These are phyloP conservation scores for Mirounga angustirostris DNA, from an alignment of 2,113 vertebrate species.

Conservation along the genomic window DNA sequence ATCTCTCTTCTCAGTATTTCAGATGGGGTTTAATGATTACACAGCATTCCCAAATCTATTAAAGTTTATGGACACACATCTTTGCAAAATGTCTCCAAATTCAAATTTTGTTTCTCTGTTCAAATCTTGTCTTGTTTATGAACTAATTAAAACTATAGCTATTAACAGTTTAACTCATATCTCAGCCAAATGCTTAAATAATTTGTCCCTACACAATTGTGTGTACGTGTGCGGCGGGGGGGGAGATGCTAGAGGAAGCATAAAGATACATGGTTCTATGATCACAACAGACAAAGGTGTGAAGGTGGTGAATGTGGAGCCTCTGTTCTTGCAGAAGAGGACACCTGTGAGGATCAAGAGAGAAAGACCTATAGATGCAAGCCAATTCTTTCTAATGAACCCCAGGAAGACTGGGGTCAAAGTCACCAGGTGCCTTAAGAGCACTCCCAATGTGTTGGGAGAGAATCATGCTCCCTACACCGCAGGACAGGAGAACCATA, in stretches of 20 bases:
- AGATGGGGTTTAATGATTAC: not conserved
- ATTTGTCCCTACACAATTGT: not conserved
- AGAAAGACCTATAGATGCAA: not conserved
- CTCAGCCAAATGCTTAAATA: not conserved
- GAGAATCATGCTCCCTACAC: fast-evolving
- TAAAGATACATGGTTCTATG: not conserved
- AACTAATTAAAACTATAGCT: not conserved
- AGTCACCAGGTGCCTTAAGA: not conserved
- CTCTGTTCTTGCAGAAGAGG: not conserved
- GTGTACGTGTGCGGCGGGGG: not conserved
- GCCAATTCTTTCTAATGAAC: not conserved
- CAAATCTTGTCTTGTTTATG: not conserved
- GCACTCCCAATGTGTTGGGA: too few relatives aligned
- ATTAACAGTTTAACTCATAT: not conserved
- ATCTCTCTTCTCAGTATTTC: constrained; percentile 9
- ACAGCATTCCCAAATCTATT: not conserved
- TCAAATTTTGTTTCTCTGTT: not conserved
- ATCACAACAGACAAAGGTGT: not conserved
- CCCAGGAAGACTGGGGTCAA: not conserved
- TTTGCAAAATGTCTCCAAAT: not conserved
- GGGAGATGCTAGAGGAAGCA: not conserved
- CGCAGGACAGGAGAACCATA: not conserved
- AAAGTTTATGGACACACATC: not conserved
- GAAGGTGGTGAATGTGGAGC: not conserved
- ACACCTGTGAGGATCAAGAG: not conserved